These are phyloP conservation scores for Drosophila sturtevanti DNA, from an alignment of 1,140 invertebrate species.

Conservation along the genomic window DNA sequence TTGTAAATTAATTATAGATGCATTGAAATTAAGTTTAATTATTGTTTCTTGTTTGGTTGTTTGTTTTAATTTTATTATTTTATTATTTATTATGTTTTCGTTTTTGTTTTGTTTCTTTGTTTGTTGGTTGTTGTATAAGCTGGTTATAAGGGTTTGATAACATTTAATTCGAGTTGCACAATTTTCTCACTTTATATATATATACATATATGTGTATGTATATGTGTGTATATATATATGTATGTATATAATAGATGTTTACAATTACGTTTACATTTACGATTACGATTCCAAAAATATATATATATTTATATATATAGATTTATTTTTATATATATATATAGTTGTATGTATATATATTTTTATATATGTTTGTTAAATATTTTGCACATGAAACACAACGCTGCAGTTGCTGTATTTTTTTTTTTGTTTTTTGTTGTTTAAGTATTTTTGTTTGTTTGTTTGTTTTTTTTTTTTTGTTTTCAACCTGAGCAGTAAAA, in stretches of 20 bases:
- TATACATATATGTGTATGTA: slow-evolving; percentile 18
- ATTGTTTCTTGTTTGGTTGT: slow-evolving; percentile 7
- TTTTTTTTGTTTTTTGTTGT: slow-evolving; percentile 30
- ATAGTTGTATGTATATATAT: slow-evolving; percentile 58
- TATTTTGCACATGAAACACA: slow-evolving; percentile 76
- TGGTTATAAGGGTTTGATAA: slow-evolving; percentile 36
- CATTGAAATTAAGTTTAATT: slow-evolving; percentile 21
- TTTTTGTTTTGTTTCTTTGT: background rate
- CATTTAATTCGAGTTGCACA: slow-evolving; percentile 40
- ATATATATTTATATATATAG: slow-evolving; percentile 50
- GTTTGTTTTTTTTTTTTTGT: slow-evolving; percentile 19
- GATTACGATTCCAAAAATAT: slow-evolving; percentile 65
- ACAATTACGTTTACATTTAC: slow-evolving; percentile 3
- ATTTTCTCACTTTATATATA: slow-evolving; percentile 52
- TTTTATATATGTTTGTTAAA: slow-evolving; percentile 34
- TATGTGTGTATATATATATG: no score
- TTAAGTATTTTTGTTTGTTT: slow-evolving; percentile 54
- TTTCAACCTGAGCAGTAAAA: slow-evolving; percentile 63
- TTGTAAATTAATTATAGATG: slow-evolving; percentile 19
- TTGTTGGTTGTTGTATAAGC: slow-evolving; percentile 10
- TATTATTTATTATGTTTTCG: background rate
- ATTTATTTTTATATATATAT: slow-evolving; percentile 50
- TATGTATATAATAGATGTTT: slow-evolving; percentile 24
- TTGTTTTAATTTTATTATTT: no score
- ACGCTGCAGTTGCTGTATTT: slow-evolving; percentile 52